Evolutionary conservation across 2,113 vertebrate species (phyloP).

Genomic region (Hemiscyllium ocellatum): DNA sequence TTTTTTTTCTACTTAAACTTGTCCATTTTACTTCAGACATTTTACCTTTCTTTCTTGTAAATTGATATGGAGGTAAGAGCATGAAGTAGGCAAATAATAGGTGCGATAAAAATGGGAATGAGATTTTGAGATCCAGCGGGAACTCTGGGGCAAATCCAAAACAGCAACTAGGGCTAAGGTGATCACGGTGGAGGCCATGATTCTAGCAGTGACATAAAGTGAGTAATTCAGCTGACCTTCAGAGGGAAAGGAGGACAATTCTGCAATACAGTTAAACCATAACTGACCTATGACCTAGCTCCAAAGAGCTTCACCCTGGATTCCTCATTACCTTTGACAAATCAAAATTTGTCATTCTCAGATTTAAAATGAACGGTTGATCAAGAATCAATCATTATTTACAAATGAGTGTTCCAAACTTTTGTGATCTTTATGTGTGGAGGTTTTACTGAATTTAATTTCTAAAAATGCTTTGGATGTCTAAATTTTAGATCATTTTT

Average conservation of each 20-base stretch:
- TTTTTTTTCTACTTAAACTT: background rate
- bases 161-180: background rate
- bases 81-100: background rate
- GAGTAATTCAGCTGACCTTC: background rate
- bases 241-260: background rate
- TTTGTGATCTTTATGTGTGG: background rate
- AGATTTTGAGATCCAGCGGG: background rate
- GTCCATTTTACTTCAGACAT: background rate
- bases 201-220: background rate
- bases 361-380: background rate
- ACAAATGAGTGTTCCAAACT: background rate
- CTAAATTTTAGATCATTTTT: background rate
- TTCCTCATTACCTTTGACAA: background rate
- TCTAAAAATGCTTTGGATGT: background rate
- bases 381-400: background rate
- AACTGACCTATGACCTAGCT: background rate
- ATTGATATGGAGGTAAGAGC: background rate
- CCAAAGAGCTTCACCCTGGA: background rate
- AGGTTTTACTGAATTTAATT: background rate
- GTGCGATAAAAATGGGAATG: background rate
- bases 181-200: background rate
- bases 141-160: background rate
- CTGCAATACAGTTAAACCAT: background rate
- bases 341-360: background rate
- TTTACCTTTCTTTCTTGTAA: background rate